Base-by-base conservation (phyloP, 2,888 invertebrate species). In the Tubiluchus corallicola region DNA sequence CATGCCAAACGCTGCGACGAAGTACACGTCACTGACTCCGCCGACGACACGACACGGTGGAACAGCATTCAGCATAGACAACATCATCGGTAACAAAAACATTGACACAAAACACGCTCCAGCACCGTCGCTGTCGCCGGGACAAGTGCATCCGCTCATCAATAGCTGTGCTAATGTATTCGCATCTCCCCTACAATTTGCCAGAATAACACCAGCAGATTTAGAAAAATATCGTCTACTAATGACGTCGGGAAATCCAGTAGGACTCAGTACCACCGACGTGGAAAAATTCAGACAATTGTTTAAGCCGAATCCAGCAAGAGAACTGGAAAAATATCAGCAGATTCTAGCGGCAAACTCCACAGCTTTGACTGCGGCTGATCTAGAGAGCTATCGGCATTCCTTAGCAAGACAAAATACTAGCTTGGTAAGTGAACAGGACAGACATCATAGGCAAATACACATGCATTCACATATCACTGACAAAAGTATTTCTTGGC, bases 1-100 rank as follows among this genome's bases (percentile, higher is more conserved):
- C 15, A 71, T 71, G 1, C 61, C 75, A 5, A 65, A 65, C 48
- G 55, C 68, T 40, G 63, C 67, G 1, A 54, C 68, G 15, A 52
- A 64, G 21, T 63, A 64, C 20, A 69, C 67, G 15, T 42, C 29
- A 13, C 42, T 38, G 44, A 54, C 56, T 29, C 55, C 70, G 2
- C 54, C 67, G 1, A 69, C 71, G 38, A 53, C 49, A 17, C 60
- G 66, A 20, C 63, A 65, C 44, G 48, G 38, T 50, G 52, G 16
- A 50, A 52, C 56, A 38, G 62, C 66, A 47, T 73, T 73, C 57
- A 70, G 70, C 52, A 73, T 73, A 57, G 72, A 73, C 55, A 70
- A 69, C 18, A 64, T 73, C 16, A 72, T 72, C 50, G 72, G 72
- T 49, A 56, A 51, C 39, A 5, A 15, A 13, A 5, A 39, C 39